These are phyloP conservation scores for Python bivittatus DNA, from an alignment of 2,113 vertebrate species.

Conservation along the genomic window DNA sequence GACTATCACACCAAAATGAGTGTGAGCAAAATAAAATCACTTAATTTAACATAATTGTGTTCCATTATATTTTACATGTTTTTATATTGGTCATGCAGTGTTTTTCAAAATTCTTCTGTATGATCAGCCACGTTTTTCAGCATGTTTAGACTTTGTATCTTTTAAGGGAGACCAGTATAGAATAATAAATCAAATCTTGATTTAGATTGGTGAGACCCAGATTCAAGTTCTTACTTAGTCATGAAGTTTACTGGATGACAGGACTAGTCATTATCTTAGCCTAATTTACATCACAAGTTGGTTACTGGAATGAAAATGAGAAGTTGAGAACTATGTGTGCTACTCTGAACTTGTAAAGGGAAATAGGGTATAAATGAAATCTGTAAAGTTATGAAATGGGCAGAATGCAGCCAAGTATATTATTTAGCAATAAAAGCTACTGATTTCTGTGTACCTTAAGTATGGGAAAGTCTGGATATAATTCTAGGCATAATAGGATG, in stretches of 20 bases:
- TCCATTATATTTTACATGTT: background rate
- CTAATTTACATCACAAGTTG: background rate
- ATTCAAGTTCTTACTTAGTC: background rate
- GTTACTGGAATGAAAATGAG: background rate
- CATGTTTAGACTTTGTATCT: background rate
- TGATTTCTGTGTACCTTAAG: background rate
- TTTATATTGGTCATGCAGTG: background rate
- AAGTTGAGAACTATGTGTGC: background rate
- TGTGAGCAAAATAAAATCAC: background rate
- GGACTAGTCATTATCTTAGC: background rate
- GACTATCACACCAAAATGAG: background rate
- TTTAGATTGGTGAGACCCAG: background rate
- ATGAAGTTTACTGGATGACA: background rate
- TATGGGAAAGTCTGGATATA: background rate
- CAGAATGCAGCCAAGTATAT: background rate
- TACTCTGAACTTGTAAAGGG: background rate
- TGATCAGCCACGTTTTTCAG: background rate
- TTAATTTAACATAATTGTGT: background rate
- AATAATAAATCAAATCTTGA: background rate
- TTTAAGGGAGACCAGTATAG: background rate
- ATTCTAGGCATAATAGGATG: background rate
- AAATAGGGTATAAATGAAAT: background rate
- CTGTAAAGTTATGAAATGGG: background rate
- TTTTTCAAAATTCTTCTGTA: background rate
- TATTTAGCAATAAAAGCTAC: background rate